phyloP scores from a whole-genome alignment of 2,888 invertebrate genomes.

The Drosophila subsilvestris region DNA sequence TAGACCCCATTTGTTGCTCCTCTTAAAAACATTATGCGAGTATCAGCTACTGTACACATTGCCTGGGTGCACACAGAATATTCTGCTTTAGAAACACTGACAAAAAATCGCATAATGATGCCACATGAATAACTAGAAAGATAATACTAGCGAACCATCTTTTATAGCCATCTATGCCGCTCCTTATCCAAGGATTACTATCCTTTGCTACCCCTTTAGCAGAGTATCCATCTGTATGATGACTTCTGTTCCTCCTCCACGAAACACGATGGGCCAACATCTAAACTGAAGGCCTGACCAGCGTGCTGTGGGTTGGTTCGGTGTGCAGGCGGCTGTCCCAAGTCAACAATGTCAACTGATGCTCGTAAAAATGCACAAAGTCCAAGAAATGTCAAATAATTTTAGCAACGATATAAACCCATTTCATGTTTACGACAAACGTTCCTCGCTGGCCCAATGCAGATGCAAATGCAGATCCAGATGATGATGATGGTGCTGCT shows the following conservation, averaged over 20 bases:
- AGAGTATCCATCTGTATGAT: slow-evolving; percentile 16
- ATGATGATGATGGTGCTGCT: neutral
- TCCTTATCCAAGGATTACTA: neutral
- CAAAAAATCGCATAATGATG: too few relatives aligned
- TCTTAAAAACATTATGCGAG: neutral
- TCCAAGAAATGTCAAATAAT: slow-evolving; percentile 83
- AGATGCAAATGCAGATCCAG: slow-evolving; percentile 23
- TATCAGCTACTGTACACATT: too few relatives aligned
- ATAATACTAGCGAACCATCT: too few relatives aligned
- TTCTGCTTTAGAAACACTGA: too few relatives aligned
- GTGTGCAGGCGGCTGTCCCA: slow-evolving; percentile 37
- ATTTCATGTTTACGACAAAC: slow-evolving; percentile 81
- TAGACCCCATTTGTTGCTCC: too few relatives aligned
- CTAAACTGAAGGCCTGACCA: slow-evolving; percentile 24
- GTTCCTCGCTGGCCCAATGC: slow-evolving; percentile 40
- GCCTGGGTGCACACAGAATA: too few relatives aligned
- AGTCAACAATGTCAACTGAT: slow-evolving; percentile 49
- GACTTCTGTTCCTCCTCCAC: slow-evolving; percentile 20
- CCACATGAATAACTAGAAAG: too few relatives aligned
- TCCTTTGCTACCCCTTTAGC: neutral
- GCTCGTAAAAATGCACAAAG: slow-evolving; percentile 79
- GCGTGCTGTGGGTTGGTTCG: slow-evolving; percentile 32
- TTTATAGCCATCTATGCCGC: too few relatives aligned
- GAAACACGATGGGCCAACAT: slow-evolving; percentile 28
- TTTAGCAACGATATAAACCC: slow-evolving; percentile 82